Conservation (phyloP, 2,113 vertebrate genomes). For the Marmota flaviventris region DNA sequence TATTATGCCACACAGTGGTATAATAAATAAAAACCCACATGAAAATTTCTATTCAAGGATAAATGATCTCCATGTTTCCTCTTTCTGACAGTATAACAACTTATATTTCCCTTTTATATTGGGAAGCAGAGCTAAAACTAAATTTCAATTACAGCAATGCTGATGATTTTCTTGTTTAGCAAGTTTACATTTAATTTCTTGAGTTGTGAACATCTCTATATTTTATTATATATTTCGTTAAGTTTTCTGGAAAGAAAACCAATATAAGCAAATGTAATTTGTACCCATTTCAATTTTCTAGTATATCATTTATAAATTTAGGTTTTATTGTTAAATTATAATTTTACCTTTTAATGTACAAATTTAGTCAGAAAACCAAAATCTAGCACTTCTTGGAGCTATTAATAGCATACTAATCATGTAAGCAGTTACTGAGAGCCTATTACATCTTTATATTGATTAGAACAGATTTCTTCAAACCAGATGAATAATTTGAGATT, state of each 20-base stretch:
- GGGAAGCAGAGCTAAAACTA: background rate
- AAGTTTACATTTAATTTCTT: background rate
- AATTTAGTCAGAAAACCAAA: background rate
- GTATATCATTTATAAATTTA: background rate
- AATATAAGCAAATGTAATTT: background rate
- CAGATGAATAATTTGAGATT: background rate
- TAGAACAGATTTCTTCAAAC: background rate
- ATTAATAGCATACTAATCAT: background rate
- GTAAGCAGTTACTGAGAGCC: background rate
- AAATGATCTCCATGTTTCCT: background rate
- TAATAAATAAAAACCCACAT: constrained; percentile 9
- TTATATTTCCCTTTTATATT: background rate
- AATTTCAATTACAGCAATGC: background rate
- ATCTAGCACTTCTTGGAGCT: background rate
- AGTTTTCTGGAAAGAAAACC: constrained; percentile 1
- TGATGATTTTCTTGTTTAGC: fast-evolving
- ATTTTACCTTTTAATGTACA: constrained; percentile 11
- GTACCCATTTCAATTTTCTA: background rate
- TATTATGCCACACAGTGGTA: background rate
- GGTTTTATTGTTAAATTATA: background rate
- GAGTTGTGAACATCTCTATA: background rate
- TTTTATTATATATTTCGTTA: background rate
- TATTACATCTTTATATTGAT: too few relatives aligned
- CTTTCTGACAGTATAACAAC: background rate
- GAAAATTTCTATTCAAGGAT: background rate